Base-by-base conservation (phyloP, 2,113 vertebrate species). In the Globicephala melas region DNA sequence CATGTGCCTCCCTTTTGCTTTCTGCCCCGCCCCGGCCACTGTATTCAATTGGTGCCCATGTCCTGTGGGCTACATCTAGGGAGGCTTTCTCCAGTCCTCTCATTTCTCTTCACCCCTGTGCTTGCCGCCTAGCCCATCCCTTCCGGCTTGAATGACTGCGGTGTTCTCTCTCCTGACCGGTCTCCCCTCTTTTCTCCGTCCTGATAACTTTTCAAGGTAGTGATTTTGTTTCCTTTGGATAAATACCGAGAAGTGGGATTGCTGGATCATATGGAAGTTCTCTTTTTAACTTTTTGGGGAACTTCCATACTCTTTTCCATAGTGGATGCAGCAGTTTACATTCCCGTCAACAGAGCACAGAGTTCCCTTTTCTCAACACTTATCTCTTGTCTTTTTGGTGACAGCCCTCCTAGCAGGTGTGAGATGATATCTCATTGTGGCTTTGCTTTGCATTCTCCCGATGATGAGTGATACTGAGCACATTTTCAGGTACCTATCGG, bases 41-140 rank as follows among this genome's bases (percentile, higher is more conserved):
- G 1, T 11, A 21, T 23, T 10, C 73, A 36, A 2, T 0, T 14
- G n/a, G 14, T 26, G 44, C 23, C 20, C 53, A 26, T 0, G 0
- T 14, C 23, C 76, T 79, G n/a, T 8, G 68, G 47, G 15, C 47
- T 11, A 1, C 6, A 0, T 55, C 81, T 0, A 0, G 2, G 50
- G 31, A 5, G 33, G 9, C 71, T 53, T 23, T 28, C 38, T 26
- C n/a, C 79, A 44, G 5, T 2, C 33, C 23, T 36, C 67, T 26
- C 17, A 0, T 63, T 20, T 70, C 55, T 44, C 23, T 8, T 47
- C 65, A 11, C 23, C 62, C 8, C 79, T 6, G 3, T 11, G 20
- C 11, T 58, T 5, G 0, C 18, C 12, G 0, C 62, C 36, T 31
- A 20, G 47, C 10, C 67, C 14, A 4, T 17, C 55, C 0, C 12